Conservation (phyloP, 2,888 invertebrate genomes). For the Melitaea athalia region DNA sequence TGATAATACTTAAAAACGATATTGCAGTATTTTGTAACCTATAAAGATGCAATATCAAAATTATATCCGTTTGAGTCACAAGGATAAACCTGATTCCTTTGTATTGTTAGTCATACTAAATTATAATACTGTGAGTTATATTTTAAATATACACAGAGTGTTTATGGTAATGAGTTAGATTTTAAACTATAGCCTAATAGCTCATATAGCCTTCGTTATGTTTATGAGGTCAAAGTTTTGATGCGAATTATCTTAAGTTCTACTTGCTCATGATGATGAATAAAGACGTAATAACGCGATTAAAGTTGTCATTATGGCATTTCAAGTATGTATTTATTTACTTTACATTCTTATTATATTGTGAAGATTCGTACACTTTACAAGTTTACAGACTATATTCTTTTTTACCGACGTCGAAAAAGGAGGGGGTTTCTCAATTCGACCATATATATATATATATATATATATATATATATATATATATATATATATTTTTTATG, state of each 20-base stretch:
- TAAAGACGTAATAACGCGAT: conserved; percentile 27
- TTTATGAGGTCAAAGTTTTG: conserved; percentile 42
- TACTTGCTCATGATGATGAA: conserved; percentile 23
- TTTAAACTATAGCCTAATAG: conserved; percentile 54
- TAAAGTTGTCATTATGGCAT: background rate
- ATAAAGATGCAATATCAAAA: background rate
- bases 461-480: too few species aligned
- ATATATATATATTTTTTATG: too few species aligned
- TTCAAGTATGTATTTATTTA: background rate
- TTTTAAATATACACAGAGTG: conserved; percentile 24
- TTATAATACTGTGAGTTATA: conserved; percentile 24
- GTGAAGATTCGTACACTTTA: background rate
- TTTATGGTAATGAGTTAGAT: conserved; percentile 32
- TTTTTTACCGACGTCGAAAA: too few species aligned
- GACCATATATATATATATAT: too few species aligned
- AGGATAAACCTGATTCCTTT: conserved; percentile 17
- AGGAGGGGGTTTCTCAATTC: too few species aligned
- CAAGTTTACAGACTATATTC: too few species aligned
- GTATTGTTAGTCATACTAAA: conserved; percentile 24
- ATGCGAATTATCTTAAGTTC: conserved; percentile 30
- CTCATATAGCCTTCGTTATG: conserved; percentile 51
- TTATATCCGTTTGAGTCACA: conserved; percentile 14
- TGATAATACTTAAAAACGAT: background rate
- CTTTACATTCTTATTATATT: background rate
- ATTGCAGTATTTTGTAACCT: background rate